Base-by-base conservation (phyloP, 2,888 invertebrate species). In the Orthonychiurus folsomi region DNA sequence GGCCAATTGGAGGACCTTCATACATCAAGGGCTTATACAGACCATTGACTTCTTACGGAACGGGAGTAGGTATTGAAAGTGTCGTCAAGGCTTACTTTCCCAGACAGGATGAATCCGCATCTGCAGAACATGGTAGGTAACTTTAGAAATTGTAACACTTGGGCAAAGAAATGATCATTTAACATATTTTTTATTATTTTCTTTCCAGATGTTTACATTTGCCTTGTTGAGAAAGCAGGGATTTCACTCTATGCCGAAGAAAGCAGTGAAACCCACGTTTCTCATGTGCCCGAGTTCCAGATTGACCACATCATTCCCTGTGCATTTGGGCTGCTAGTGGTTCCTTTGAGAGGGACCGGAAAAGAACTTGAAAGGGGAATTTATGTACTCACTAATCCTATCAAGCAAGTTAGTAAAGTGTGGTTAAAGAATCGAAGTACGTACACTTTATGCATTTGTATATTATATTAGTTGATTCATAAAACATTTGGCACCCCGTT, bases 331-430 rank as follows among this genome's bases (percentile, higher is more conserved):
- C 54, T 72, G 9, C 24, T 72, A 5, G 69, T 72, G 12, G 63
- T 72, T 27, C 72, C 72, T 56, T 60, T 37, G 23, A 50, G 54
- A 18, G 57, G 56, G 2, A 50, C 58, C 18, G 63, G 63, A 2
- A 24, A 54, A 0, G 65, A 67, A 2, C 64, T 67, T 50, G 64
- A 65, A 1, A 63, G 61, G 26, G 63, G 58, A 50, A 55, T 72
- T 2, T 72, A 70, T 28, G 61, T 71, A n/a, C 55, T 72, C 5
- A 69, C 72, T 3, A 66, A 72, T 61, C 72, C 72, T 2, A 66
- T 69, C 20, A 72, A 72, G 50, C 72, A 72, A 69, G 68, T 71
- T 50, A 72, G 72, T 52, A 66, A 64, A 63, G 61, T 72, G 26
- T 66, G 67, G 60, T 47, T 65, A 3, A 69, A 65, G 54, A 59